phyloP scores from a whole-genome alignment of 2,113 vertebrate genomes.

The Sphaerodactylus townsendi region DNA sequence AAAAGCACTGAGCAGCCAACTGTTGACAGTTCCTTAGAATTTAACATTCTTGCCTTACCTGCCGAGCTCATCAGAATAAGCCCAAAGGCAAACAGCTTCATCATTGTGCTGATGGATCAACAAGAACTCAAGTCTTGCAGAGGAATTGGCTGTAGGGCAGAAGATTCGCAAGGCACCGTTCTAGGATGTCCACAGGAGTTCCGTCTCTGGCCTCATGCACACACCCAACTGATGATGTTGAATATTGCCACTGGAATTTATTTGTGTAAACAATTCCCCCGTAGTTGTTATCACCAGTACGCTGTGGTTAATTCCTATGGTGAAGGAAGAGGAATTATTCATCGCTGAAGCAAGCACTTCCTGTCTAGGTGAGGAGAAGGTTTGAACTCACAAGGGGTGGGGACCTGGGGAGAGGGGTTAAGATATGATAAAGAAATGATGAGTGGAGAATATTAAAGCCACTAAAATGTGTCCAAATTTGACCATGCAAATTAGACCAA shows the following conservation, averaged over 20 bases:
- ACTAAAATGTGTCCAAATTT: no score
- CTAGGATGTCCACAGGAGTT: not conserved
- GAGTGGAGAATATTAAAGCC: no score
- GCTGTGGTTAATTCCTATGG: not conserved
- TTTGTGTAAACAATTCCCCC: not conserved
- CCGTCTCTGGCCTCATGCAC: not conserved
- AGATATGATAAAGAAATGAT: not conserved
- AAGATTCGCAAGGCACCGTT: not conserved
- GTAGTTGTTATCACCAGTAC: not conserved
- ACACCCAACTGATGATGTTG: not conserved
- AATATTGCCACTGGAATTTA: not conserved
- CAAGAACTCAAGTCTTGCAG: not conserved
- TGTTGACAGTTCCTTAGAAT: not conserved
- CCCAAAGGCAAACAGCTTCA: not conserved
- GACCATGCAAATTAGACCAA: no score
- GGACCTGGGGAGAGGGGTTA: not conserved
- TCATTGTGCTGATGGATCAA: not conserved
- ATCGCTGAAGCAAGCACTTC: not conserved
- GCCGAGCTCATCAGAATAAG: conserved; percentile 5
- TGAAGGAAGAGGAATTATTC: not conserved
- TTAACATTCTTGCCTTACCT: not conserved
- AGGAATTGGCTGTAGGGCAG: conserved; percentile 6
- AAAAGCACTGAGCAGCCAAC: no score
- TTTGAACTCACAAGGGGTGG: not conserved
- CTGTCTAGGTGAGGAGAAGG: not conserved